Percentiles rank a stretch among this genome's conserved stretches.
Conservation (phyloP, 2,797 vertebrate genomes). For the Threskiornis aethiopicus region DNA sequence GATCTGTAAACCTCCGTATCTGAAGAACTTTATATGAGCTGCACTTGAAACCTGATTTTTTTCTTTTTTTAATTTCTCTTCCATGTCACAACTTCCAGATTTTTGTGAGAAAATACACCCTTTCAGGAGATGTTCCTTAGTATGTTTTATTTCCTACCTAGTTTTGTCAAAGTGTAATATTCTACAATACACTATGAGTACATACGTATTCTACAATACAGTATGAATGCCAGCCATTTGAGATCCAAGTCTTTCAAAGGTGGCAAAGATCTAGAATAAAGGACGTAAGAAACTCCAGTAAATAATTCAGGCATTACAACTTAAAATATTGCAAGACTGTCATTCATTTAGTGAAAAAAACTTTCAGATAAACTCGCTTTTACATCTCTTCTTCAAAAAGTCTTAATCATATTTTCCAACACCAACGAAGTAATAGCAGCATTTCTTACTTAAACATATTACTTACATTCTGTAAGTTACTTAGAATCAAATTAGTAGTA, state of each 20-base stretch:
- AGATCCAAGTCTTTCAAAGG: background rate
- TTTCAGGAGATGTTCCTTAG: background rate
- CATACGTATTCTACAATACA: background rate
- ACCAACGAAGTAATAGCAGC: background rate
- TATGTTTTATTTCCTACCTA: background rate
- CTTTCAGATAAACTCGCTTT: background rate
- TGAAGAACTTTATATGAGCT: background rate
- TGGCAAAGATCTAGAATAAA: background rate
- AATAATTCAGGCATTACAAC: background rate
- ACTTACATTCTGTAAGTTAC: background rate
- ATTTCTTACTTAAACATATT: background rate
- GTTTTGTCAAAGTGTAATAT: background rate
- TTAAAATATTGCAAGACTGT: background rate
- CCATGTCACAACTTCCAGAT: background rate
- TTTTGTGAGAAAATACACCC: rapidly evolving
- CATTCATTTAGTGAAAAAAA: background rate
- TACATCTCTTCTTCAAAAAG: background rate
- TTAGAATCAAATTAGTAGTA: background rate
- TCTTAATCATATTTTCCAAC: background rate
- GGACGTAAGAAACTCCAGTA: background rate
- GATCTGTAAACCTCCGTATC: background rate
- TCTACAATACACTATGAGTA: background rate
- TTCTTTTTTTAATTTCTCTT: background rate
- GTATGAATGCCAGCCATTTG: background rate
- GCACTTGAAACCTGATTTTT: background rate